Conservation (phyloP, 2,888 invertebrate genomes). For the Labia minor region DNA sequence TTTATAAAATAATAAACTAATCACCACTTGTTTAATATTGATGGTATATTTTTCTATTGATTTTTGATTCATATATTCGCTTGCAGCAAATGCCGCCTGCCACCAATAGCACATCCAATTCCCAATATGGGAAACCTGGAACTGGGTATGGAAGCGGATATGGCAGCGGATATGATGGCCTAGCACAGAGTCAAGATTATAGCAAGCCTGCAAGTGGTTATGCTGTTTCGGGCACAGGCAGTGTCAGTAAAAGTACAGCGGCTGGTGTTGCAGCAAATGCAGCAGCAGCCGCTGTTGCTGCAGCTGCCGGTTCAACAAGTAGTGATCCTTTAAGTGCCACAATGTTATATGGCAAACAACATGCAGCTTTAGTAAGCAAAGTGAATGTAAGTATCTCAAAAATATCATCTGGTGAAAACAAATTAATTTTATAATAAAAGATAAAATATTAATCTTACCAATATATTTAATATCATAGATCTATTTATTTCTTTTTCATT, state of each 20-base stretch:
- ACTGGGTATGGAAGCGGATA: constrained; percentile 46
- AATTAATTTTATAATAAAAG: constrained; percentile 18
- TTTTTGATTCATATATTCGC: too few species aligned
- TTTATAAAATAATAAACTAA: too few species aligned
- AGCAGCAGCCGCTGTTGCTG: constrained; percentile 32
- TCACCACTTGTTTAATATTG: too few species aligned
- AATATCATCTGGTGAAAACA: too few species aligned
- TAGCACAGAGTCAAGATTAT: constrained; percentile 40
- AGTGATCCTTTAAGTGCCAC: constrained; percentile 60
- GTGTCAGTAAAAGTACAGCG: constrained; percentile 39
- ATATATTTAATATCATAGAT: constrained; percentile 26
- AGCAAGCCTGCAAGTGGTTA: constrained; percentile 39
- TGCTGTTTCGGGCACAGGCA: constrained; percentile 34
- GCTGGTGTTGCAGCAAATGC: constrained; percentile 36
- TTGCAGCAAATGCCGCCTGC: constrained; percentile 56
- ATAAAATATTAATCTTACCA: constrained; percentile 34
- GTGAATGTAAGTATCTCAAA: constrained; percentile 68
- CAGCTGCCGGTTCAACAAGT: constrained; percentile 38
- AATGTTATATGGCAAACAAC: constrained; percentile 72
- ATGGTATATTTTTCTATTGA: too few species aligned
- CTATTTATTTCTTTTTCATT: too few species aligned
- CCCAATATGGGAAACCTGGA: constrained; percentile 57
- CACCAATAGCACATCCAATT: constrained; percentile 58
- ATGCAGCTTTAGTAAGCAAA: constrained; percentile 71
- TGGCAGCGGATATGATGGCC: constrained; percentile 51